Evolutionary conservation across 1,140 invertebrate genomes (phyloP), one percentile per base, ranked within the genome.

Genomic region (Philopotamus ludificatus): DNA sequence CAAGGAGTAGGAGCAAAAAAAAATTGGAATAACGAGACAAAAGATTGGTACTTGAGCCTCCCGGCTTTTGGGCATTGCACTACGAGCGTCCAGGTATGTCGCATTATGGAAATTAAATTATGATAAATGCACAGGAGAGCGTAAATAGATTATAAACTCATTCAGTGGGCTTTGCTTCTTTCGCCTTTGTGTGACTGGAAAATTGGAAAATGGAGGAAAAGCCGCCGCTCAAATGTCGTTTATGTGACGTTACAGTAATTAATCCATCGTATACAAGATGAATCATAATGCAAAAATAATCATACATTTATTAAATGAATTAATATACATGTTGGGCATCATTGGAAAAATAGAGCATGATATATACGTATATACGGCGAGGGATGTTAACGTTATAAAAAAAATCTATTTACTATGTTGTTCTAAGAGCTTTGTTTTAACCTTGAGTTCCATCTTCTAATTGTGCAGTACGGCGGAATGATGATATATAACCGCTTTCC

Each of bases 61-160:
- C 21, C 50, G 49, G 51, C 67, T 62, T 57, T 63, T 44, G 63
- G 42, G 50, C 39, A 28, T 57, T 26, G 50, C 63, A 47, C 54
- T 44, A 45, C 39, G 68, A 42, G 57, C 47, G 25, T 44, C 45
- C 57, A 63, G 66, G 64, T 70, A 66, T 55, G 64, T 70, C 64
- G 44, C 64, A 64, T 70, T 70, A 70, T 70, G 68, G 68, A 70
- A 70, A 70, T 70, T 70, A 70, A 70, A 70, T 70, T 70, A 70
- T 70, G 68, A 70, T 66, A 70, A 70, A 70, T 70, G 68, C 68
- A 70, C 63, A 64, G 64, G 68, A 70, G 63, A 58, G 68, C 64
- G 61, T 70, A 70, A 70, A 70, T 70, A 70, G 68, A 70, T 70
- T 70, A 70, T 70, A 70, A 70, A 70, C 60, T 66, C 68, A 66